phyloP scores from a whole-genome alignment of 2,888 invertebrate genomes.

The Ormyrus thymus region DNA sequence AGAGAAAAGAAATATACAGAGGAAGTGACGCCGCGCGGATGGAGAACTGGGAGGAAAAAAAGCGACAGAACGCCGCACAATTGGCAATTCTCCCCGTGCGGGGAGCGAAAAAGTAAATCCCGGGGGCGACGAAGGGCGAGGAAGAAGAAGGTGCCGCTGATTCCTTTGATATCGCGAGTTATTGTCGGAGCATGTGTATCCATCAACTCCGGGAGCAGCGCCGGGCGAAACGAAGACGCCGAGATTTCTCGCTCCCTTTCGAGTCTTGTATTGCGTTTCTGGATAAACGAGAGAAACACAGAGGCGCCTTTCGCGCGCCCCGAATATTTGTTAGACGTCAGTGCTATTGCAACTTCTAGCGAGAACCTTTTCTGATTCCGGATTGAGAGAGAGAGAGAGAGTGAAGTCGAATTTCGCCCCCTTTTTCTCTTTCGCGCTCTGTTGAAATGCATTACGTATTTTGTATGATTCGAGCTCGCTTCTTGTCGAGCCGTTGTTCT shows the following conservation, averaged over 20 bases:
- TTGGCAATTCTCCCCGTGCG: constrained; percentile 62
- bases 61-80: constrained; percentile 56
- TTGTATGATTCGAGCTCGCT: no score
- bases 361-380: background rate
- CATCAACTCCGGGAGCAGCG: constrained; percentile 41
- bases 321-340: constrained; percentile 33
- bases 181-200: constrained; percentile 60
- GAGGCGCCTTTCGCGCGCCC: background rate
- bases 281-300: constrained; percentile 4
- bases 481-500: no score
- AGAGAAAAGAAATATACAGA: constrained; percentile 8
- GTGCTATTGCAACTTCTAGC: background rate
- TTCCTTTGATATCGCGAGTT: constrained; percentile 63
- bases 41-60: background rate
- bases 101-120: constrained; percentile 38
- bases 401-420: no score
- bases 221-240: background rate
- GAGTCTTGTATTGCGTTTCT: background rate
- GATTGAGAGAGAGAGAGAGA: no score
- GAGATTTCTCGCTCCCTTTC: constrained; percentile 9
- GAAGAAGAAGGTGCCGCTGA: constrained; percentile 42
- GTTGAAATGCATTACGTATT: no score
- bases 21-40: background rate
- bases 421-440: no score
- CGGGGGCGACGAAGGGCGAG: constrained; percentile 14